A percentile compares a stretch with the other conserved stretches of the same genome.
These are phyloP conservation scores for Bombus superbus DNA, from an alignment of 1,140 invertebrate genomes.

Conservation along the genomic window DNA sequence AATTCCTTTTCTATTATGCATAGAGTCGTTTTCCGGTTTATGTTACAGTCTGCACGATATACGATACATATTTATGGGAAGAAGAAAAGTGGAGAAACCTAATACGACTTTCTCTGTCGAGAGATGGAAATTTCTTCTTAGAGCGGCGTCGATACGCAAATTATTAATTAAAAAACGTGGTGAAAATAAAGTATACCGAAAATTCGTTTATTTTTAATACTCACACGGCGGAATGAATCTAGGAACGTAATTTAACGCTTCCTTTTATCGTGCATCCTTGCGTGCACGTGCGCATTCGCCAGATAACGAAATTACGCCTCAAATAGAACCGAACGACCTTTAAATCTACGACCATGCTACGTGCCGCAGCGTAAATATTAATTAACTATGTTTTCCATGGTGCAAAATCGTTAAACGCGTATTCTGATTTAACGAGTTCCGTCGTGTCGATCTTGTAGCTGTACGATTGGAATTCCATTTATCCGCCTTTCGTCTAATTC, in stretches of 20 bases:
- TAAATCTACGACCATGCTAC: background rate
- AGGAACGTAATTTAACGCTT: background rate
- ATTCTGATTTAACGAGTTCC: background rate
- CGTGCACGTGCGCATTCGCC: background rate
- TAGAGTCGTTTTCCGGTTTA: background rate
- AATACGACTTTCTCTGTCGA: background rate
- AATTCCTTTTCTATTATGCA: no score
- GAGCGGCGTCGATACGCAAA: background rate
- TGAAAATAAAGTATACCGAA: background rate
- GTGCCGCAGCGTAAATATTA: background rate
- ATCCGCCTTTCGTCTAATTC: background rate
- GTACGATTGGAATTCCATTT: background rate
- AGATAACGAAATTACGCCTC: conserved; percentile 32
- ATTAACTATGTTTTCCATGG: background rate
- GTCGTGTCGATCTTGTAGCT: no score
- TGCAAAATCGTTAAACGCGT: background rate
- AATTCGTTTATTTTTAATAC: background rate
- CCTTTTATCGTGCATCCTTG: background rate
- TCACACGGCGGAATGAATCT: background rate
- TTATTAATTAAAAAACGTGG: no score
- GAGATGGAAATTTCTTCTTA: background rate
- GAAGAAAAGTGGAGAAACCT: background rate
- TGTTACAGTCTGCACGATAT: background rate
- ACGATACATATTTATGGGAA: background rate
- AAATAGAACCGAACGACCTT: conserved; percentile 32